Evolutionary conservation across 2,888 invertebrate species (phyloP), one percentile per base, ranked within the genome.

Genomic region (Diarsia rubi): DNA sequence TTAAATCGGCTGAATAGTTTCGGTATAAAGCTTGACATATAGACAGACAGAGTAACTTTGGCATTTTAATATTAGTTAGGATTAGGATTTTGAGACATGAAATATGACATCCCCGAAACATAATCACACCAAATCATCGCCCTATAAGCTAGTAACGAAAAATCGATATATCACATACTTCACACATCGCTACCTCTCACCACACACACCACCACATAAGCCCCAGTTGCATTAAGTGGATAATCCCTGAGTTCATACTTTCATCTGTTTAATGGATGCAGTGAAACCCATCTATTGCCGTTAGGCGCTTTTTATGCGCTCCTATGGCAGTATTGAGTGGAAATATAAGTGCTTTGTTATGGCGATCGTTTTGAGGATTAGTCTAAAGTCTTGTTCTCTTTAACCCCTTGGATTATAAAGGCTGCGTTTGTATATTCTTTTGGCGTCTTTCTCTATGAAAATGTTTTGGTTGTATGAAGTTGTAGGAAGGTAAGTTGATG

Each of bases 231-330:
- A 94, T 94, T 94, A 94, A 95, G 93, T 94, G 92, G 93, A 94
- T 96, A 95, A 95, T 95, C 94, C 93, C 81, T 81, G 90, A 92
- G 93, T 94, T 93, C 93, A 95, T 94, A 94, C 94, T 94, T 94
- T 93, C 94, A 95, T 95, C 94, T 93, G 89, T 91, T 91, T 94
- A 95, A 95, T 95, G 95, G 94, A 95, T 93, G 95, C 94, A 93
- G 90, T 90, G 91, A 92, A 93, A 93, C 90, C 92, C 92, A 92
- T 94, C 93, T 93, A 93, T 93, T 90, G 92, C 89, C 88, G 91
- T 90, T 88, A 88, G 90, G 91, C 88, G 88, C 85, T 90, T 92
- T 92, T 93, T 92, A 92, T 90, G 89, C 88, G 87, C 88, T 92
- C 86, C 86, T 85, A 88, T 88, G 85, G 86, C 84, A 60, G 54